Evolutionary conservation across 2,113 vertebrate genomes (phyloP).

Genomic region (Lethenteron camtschaticum): DNA sequence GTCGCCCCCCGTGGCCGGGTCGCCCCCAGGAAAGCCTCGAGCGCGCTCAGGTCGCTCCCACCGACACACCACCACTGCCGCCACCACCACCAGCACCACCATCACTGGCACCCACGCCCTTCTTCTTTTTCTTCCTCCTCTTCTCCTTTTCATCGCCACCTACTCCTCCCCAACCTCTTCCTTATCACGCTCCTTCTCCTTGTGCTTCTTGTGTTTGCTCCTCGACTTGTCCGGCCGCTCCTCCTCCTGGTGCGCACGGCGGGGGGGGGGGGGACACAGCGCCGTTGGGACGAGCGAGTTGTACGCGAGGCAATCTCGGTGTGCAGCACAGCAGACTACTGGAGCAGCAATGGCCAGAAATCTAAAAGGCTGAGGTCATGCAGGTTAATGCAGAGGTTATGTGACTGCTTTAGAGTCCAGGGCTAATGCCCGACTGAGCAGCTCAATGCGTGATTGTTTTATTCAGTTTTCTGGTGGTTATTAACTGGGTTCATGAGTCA

Average conservation of each 20-base stretch:
- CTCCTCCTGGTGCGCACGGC: slow-evolving; percentile 33
- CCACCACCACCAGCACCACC: not conserved
- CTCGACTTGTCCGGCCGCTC: slow-evolving; percentile 50
- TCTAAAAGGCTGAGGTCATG: too few relatives aligned
- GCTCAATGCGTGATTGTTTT: too few relatives aligned
- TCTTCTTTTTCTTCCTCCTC: slow-evolving; percentile 27
- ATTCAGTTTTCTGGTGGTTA: too few relatives aligned
- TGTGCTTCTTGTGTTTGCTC: slow-evolving; percentile 48
- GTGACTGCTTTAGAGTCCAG: too few relatives aligned
- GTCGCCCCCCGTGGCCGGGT: slow-evolving; percentile 17
- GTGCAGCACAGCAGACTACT: not conserved
- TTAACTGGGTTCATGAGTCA: too few relatives aligned
- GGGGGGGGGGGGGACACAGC: not conserved
- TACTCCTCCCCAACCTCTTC: slow-evolving; percentile 17
- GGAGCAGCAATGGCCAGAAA: rapidly evolving
- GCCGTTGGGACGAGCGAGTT: too few relatives aligned
- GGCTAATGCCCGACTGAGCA: too few relatives aligned
- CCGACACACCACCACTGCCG: slow-evolving; percentile 9
- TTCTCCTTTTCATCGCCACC: slow-evolving; percentile 43
- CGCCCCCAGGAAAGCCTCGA: slow-evolving; percentile 67
- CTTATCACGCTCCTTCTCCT: slow-evolving; percentile 34
- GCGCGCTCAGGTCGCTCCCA: slow-evolving; percentile 29
- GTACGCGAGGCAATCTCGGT: too few relatives aligned
- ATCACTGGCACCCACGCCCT: not conserved
- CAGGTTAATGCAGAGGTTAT: too few relatives aligned